Base-by-base conservation (phyloP, 2,888 invertebrate genomes). In the Seira musarum region DNA sequence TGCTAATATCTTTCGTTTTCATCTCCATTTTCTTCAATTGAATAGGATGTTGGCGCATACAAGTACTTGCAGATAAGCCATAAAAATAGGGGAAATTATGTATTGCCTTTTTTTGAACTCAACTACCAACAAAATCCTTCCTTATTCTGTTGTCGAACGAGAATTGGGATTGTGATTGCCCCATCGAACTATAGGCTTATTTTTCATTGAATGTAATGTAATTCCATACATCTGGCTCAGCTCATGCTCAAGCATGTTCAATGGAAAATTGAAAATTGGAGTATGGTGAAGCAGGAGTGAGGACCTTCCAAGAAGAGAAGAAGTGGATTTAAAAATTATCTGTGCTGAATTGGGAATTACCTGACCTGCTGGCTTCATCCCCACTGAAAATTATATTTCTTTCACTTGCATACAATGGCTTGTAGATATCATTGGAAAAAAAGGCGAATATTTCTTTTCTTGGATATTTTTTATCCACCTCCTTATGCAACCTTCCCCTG, bases 321-420 rank as follows among this genome's bases (percentile, higher is more conserved):
- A 40, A 40, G 40, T 40, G 13, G 40, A 40, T 40, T 40, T 40
- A 40, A 40, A 40, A 40, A 40, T 40, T 40, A 40, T 40, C 40
- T 64, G 70, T 70, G 69, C 53, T 21, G 77, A 76, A 40, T 69
- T 30, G 64, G 69, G 77, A 77, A 77, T 70, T 77, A 77, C 70
- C 77, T 77, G 77, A 70, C 77, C 77, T 77, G 77, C 70, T 70
- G 70, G 65, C 77, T 77, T 73, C 60, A 66, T 40, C 49, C 61
- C 22, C 17, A 8, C 13, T 13, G 5, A 40, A 40, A 13, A 40
- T 8, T 40, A 40, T 40, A 5, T 13, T 8, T 5, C 13, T n/a
- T n/a, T n/a, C n/a, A n/a, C 40, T 13, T 40, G 40, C 40, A 40
- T 40, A 13, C 40, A 8, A 8, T 40, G 5, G 6, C 40, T 40